Evolutionary conservation across 2,888 invertebrate species (phyloP), one percentile per base, ranked within the genome.

Genomic region (Limnephilus auricula): DNA sequence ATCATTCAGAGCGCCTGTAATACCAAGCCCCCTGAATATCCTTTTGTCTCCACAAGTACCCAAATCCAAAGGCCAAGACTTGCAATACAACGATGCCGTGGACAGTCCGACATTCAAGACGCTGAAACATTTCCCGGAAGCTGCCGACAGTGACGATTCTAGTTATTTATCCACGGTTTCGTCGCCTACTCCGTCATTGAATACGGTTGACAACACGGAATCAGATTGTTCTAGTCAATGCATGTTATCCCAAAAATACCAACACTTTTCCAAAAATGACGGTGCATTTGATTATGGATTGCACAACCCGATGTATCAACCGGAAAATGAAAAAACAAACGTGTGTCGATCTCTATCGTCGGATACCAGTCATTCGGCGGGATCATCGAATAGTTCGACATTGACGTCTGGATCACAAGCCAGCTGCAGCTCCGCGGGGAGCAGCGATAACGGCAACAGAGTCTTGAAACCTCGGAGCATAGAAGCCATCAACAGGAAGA

Each of bases 401-500:
- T 95, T 97, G 93, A 97, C 97, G 30, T 97, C 97, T 91, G 97
- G 97, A 84, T 97, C 97, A 6, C 97, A 97, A 94, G 97, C 97
- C 88, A 97, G 97, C 94, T 97, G 97, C 94, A 96, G 96, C 94
- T 97, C 97, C 83, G 95, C 97, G 93, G 97, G 97, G 94, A 97
- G 97, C 94, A 96, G 96, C 92, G 96, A 97, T 94, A 96, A 97
- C 94, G 96, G 96, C 93, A 96, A 95, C 93, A 96, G 98, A 93
- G 96, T 98, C 93, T 95, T 98, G 89, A 98, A 98, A 95, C 96
- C 97, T 0, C 97, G 97, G 93, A 98, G 98, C 94, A 97, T 98
- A 82, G 98, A 98, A 94, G 98, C 98, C 2, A 97, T 98, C 93
- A 98, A 98, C 94, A 96, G 98, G 90, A 98, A 98, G 95, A 98